Evolutionary conservation across 1,140 invertebrate species (phyloP).

Genomic region (Cydia fagiglandana): DNA sequence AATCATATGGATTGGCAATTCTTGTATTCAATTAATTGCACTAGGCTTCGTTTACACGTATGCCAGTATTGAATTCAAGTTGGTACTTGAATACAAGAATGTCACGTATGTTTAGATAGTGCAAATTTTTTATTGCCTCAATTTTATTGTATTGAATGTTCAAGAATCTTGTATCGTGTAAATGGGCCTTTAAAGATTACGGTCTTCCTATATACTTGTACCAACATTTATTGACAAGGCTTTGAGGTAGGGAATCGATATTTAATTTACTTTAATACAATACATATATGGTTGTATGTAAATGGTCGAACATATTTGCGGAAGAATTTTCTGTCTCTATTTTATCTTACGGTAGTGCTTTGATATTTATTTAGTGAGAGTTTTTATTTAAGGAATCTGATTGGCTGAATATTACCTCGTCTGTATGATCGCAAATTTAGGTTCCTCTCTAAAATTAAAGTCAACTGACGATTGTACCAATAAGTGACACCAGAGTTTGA

Average conservation of each 20-base stretch:
- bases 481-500: too few relatives aligned
- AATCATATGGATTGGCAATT: too few relatives aligned
- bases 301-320: not conserved
- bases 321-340: not conserved
- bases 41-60: too few relatives aligned
- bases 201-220: conserved; percentile 27
- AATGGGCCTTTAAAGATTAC: too few relatives aligned
- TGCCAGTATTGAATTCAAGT: too few relatives aligned
- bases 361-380: not conserved
- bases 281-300: not conserved
- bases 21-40: too few relatives aligned
- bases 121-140: too few relatives aligned
- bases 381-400: not conserved
- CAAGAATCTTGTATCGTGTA: too few relatives aligned
- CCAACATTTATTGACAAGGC: conserved; percentile 27
- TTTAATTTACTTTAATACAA: not conserved
- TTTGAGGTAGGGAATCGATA: conserved; percentile 10
- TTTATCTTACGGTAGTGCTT: not conserved
- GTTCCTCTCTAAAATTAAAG: not conserved
- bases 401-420: not conserved
- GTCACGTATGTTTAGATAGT: too few relatives aligned
- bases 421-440: not conserved
- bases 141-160: too few relatives aligned
- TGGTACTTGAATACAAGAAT: too few relatives aligned
- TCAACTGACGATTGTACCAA: too few relatives aligned